Evolutionary conservation across 2,888 invertebrate genomes (phyloP).

Genomic region (Cistogaster globosa): DNA sequence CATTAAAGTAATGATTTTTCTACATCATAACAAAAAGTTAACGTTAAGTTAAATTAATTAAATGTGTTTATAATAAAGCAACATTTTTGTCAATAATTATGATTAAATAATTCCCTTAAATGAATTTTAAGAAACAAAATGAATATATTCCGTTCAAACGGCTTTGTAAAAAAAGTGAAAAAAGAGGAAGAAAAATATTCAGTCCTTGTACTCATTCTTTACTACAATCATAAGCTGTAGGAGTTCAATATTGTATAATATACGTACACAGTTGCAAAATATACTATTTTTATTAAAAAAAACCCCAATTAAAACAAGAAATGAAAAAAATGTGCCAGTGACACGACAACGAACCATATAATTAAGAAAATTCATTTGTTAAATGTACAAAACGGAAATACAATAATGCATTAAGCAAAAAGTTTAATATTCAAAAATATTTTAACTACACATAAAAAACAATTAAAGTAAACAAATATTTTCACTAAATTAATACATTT

Average conservation of each 20-base stretch:
- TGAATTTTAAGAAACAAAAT: constrained; percentile 29
- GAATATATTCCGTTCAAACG: constrained; percentile 22
- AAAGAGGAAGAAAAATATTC: constrained; percentile 57
- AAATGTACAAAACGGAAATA: constrained; percentile 2
- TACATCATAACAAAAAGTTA: constrained; percentile 41
- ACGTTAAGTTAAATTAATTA: constrained; percentile 46
- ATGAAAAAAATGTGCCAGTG: constrained; percentile 40
- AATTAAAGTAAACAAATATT: background rate
- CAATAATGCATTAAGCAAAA: background rate
- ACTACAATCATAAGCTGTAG: constrained; percentile 73
- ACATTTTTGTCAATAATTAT: background rate
- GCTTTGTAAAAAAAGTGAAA: constrained; percentile 51
- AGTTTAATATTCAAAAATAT: background rate
- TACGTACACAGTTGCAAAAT: constrained; percentile 53
- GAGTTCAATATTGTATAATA: constrained; percentile 75
- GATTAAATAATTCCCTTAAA: constrained; percentile 11
- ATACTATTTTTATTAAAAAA: constrained; percentile 42
- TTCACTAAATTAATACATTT: constrained; percentile 3
- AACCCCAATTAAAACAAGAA: constrained; percentile 51
- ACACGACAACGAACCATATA: constrained; percentile 34
- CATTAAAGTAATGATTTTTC: constrained; percentile 70
- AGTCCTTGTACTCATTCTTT: constrained; percentile 76
- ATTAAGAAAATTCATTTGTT: constrained; percentile 6
- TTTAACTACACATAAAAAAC: background rate
- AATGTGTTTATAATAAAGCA: constrained; percentile 29